Evolutionary conservation across 1,140 invertebrate genomes (phyloP), one percentile per base, ranked within the genome.

Genomic region (Lasioglossum albipes): DNA sequence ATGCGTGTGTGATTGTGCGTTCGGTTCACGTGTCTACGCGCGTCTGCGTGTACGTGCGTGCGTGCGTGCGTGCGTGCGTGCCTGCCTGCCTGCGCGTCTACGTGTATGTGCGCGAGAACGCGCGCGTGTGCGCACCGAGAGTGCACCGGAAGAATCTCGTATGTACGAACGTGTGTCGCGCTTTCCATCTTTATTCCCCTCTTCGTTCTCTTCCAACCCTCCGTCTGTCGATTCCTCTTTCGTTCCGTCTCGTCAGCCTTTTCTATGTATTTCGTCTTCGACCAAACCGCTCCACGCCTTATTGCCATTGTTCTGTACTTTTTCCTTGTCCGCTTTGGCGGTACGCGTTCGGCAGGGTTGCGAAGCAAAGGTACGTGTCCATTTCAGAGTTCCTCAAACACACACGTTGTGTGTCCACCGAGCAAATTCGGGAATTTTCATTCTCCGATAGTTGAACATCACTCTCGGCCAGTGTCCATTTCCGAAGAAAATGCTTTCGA

Each of bases 131-230:
- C 45, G 45, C 45, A 0, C 10, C 45, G 45, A 12, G 45, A 49
- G 45, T 49, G 45, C 45, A 49, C 45, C 0, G 36, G 10, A 71
- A 71, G 52, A 61, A 59, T 73, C 62, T 18, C 16, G 45, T 62
- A 59, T 13, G 49, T 16, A 49, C 27, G 76, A 76, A 70, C 76
- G 69, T 71, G 68, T 78, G 59, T 78, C 9, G 62, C 74, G 6
- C 27, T 70, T 70, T 18, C 57, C 66, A 41, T 65, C 68, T 45
- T 75, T 77, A 45, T 45, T 62, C 57, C 16, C 22, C 22, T 27
- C 65, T 27, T 52, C n/a, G 74, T 41, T 66, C 18, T 20, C 7
- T 9, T 9, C 36, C 10, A 45, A 62, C 31, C 10, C 18, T 54
- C 36, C 3, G 36, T 54, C 57, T 7, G 18, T 10, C 12, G 7